Evolutionary conservation across 35 echinoderm and acorn worm species (phyloP).

Genomic region (Amphiura filiformis): DNA sequence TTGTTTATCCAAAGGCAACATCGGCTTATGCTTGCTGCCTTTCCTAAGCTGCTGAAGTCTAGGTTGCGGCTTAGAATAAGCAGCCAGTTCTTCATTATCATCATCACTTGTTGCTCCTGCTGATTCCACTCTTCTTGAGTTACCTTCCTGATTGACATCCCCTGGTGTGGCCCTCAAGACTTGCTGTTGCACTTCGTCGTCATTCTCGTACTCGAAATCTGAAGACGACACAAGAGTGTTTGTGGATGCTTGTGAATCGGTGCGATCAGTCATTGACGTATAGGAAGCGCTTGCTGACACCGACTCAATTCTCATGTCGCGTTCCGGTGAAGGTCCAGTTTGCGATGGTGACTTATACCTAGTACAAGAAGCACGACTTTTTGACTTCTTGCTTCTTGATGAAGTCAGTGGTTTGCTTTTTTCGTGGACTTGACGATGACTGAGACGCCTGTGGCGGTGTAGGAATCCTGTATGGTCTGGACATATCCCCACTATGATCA

Average conservation of each 20-base stretch:
- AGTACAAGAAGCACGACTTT: neutral
- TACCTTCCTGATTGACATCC: neutral
- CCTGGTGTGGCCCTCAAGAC: neutral
- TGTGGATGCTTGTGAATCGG: conserved; percentile 43
- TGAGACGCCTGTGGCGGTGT: neutral
- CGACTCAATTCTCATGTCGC: neutral
- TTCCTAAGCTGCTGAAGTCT: neutral
- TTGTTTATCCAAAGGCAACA: neutral
- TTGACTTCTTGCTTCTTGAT: neutral
- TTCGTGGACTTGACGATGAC: neutral
- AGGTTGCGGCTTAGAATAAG: neutral
- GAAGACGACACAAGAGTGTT: conserved; percentile 47
- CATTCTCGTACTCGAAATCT: conserved; percentile 58
- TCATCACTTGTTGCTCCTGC: neutral
- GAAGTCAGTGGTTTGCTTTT: neutral
- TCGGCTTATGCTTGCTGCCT: neutral
- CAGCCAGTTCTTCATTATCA: neutral
- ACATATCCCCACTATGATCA: neutral
- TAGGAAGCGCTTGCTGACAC: conserved; percentile 22
- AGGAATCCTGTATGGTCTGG: neutral
- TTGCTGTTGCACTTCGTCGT: conserved; percentile 21
- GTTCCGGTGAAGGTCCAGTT: neutral
- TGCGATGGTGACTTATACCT: neutral
- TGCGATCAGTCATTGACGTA: conserved; percentile 1
- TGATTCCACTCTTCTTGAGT: neutral